Percentiles rank a stretch among this genome's conserved stretches.
Conservation (phyloP, 2,113 vertebrate genomes). For the Erythrolamprus reginae region DNA sequence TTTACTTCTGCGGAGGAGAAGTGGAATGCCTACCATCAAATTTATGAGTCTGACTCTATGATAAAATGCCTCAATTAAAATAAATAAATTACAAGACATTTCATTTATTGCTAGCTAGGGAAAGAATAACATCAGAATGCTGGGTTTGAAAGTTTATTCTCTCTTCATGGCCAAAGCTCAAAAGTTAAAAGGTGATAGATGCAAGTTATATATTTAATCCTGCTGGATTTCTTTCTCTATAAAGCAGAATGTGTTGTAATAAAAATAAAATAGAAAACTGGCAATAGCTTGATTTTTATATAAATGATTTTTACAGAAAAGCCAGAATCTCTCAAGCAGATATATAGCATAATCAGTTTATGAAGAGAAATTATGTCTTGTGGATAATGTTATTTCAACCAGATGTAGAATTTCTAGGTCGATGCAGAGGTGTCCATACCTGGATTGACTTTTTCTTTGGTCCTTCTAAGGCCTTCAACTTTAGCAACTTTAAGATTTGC, state of each 20-base stretch:
- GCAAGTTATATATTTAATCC: background rate
- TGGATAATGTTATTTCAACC: background rate
- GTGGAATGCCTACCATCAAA: conserved; percentile 1
- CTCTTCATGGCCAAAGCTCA: background rate
- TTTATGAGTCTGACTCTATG: conserved; percentile 20
- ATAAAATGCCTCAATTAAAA: conserved; percentile 19
- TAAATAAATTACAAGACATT: conserved; percentile 18
- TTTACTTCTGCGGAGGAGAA: conserved; percentile 6
- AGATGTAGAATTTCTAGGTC: background rate
- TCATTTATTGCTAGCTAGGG: conserved; percentile 8
- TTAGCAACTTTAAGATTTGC: background rate
- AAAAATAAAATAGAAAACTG: background rate
- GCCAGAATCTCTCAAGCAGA: background rate
- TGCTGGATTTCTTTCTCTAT: background rate
- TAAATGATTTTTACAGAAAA: background rate
- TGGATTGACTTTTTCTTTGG: background rate
- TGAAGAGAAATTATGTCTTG: background rate
- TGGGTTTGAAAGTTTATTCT: background rate
- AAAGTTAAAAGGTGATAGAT: background rate
- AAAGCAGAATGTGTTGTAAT: background rate
- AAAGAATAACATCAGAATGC: conserved; percentile 15
- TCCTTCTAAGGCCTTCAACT: background rate
- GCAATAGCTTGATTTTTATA: background rate
- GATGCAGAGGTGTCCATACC: background rate
- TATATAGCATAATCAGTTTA: background rate